Evolutionary conservation across 2,888 invertebrate genomes (phyloP), one percentile per base, ranked within the genome.

Genomic region (Euzophera pinguis): DNA sequence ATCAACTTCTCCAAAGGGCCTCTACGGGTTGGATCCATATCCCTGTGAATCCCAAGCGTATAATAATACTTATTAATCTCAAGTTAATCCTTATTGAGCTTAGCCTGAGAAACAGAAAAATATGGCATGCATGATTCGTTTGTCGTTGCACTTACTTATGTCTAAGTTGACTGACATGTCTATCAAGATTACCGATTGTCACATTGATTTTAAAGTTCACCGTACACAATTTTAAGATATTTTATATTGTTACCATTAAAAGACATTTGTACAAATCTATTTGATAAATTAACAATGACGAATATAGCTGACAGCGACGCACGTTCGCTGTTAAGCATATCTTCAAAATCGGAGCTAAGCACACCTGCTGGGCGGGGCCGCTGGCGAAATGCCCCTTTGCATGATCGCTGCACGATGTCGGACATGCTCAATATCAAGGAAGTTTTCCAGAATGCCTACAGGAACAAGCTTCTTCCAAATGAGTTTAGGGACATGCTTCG

Each of bases 381-480:
- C 2, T 80, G 73, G 75, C 70, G 72, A 14, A 90, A 87, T 56
- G 65, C 67, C 9, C 73, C 78, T 1, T 64, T 91, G 2, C 89
- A 90, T 57, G 84, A 91, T 53, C 69, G 84, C 6, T 79, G 91
- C 56, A 81, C 83, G 38, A 83, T 84, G 63, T 53, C 59, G 1
- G 88, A 92, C 60, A 80, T 92, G 78, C 56, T 80, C 10, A 83
- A 81, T 57, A 73, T 92, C 32, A 83, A 87, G 55, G 78, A 87
- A 17, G 81, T 77, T 0, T 92, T 92, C 62, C 76, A 86, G 45
- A 64, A 65, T 6, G 81, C 90, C 0, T 79, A 84, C 45, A 73
- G 68, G 17, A 81, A 85, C 52, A 83, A 82, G 61, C 63, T 92
- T 64, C 68, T 84, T 29, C 79, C 82, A 0, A 72, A 69, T 1